Base-by-base conservation (phyloP, 2,113 vertebrate species). In the Varanus komodoensis region DNA sequence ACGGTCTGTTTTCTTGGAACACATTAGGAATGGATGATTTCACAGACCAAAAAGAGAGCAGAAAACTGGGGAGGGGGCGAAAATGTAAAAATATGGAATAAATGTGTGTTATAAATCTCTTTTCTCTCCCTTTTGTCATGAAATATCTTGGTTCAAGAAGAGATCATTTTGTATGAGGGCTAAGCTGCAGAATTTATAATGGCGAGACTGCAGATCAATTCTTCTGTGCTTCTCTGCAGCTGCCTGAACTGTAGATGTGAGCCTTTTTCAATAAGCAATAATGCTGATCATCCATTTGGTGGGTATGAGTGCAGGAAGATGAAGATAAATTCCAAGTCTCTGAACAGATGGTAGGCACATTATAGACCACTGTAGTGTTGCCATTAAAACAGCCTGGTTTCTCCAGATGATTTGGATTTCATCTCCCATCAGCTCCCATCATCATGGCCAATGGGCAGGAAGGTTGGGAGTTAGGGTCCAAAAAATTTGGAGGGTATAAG, bases 51-150 rank as follows among this genome's bases (percentile, higher is more conserved):
- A 74, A 34, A 74, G 34, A 15, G 12, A 74, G 15, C n/a, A 61
- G 11, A 12, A 81, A 57, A 6, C n/a, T 50, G 44, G 68, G 34
- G 11, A 29, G 44, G 69, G 84, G 88, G 3, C 48, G 25, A 54
- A 50, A 69, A 27, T 87, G 79, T 38, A 57, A 92, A 87, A 93
- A 52, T 73, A 0, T 6, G 68, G 48, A 80, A 84, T 1, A 15
- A 92, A 52, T 91, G 82, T 93, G 80, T 32, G 19, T 94, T 15
- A 61, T 25, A 19, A 80, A 12, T 79, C 92, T 86, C 68, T 90
- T 52, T 91, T 92, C 85, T 84, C 74, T 61, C 34, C 75, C 4
- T 25, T 57, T 87, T 73, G 82, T 84, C 38, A 77, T 54, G 14
- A 50, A 89, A 69, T 4, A 8, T 5, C 61, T 34, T 25, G 38